Evolutionary conservation across 2,113 vertebrate genomes (phyloP), one percentile per base, ranked within the genome.

Genomic region (Tor tambroides): DNA sequence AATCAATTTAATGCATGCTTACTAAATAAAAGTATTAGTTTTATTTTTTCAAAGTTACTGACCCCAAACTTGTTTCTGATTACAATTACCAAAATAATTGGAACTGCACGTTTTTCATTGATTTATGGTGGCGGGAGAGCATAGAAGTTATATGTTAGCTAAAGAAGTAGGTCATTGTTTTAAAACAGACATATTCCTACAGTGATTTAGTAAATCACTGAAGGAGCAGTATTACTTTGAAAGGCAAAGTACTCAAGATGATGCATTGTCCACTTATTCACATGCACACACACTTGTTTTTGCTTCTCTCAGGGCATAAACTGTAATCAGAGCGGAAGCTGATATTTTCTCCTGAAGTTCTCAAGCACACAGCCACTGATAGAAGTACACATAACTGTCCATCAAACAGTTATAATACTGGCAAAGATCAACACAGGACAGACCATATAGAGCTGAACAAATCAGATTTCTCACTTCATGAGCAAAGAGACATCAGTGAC

Each of bases 281-380:
- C 80, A 82, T 82, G 71, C 26, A 80, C 63, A 80, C 63, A 67
- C 32, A 71, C 61, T 7, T 54, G 28, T 83, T 30, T 49, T 51
- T 83, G 26, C 72, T 84, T 80, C 84, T 89, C 91, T 90, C 43
- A 10, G 91, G 92, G 72, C 87, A 82, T 85, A 75, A 83, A 92
- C 89, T 92, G 89, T 91, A 92, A 92, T 93, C 89, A 91, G 91
- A 93, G 92, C 81, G 43, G 90, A 87, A 23, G 17, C 88, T 88
- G 81, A 1, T 83, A 87, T 90, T 91, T 92, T 79, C 80, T 91
- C 81, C 43, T 11, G 28, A 28, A 87, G 80, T 23, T 84, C 30
- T 46, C 43, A 49, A 81, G 86, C 85, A 86, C 78, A 63, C 17
- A 89, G 43, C 49, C 87, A 88, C 78, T 85, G 41, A 43, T 3